Base-by-base conservation (phyloP, 1,140 invertebrate species). In the Uloborus diversus region DNA sequence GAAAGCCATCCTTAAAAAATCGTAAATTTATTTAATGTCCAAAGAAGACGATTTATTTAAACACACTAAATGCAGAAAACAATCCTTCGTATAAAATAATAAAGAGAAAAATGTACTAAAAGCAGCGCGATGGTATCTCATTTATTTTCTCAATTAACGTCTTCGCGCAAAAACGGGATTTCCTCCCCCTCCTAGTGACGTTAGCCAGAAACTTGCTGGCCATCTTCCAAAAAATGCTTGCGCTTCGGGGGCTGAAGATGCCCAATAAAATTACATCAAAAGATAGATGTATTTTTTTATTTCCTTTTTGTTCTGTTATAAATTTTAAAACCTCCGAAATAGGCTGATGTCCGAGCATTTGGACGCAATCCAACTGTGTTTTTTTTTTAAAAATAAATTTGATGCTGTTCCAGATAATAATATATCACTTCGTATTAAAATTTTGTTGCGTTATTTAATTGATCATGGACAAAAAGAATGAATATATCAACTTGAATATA, bases 341-440 rank as follows among this genome's bases (percentile, higher is more conserved):
- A 17, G n/a, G 4, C 17, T 37, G 17, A 42, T 17, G 17, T 9
- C 17, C 37, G 9, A 42, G 17, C 37, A 42, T 62, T 65, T 73
- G 69, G 69, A 59, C 27, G 27, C 1, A 4, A 11, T 33, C 69
- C 69, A 73, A 73, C 61, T 25, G 35, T 17, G 47, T 27, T 14
- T 61, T 73, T 61, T 66, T 73, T 27, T n/a, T n/a, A n/a, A n/a
- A n/a, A n/a, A n/a, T 42, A n/a, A 42, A 61, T 61, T 73, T 73
- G 69, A 56, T 47, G 20, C 17, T 23, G 27, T 28, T 73, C 69
- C 69, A 73, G 53, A 35, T 23, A 17, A 14, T 30, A 59, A 73
- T 73, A 73, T 61, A 73, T 73, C 69, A 73, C 56, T 73, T 73
- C 47, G n/a, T n/a, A n/a, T n/a, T n/a, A n/a, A n/a, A n/a, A n/a